Percentiles rank a stretch among this genome's conserved stretches.
phyloP scores from a whole-genome alignment of 2,888 invertebrate species.

The Tenodera sinensis region DNA sequence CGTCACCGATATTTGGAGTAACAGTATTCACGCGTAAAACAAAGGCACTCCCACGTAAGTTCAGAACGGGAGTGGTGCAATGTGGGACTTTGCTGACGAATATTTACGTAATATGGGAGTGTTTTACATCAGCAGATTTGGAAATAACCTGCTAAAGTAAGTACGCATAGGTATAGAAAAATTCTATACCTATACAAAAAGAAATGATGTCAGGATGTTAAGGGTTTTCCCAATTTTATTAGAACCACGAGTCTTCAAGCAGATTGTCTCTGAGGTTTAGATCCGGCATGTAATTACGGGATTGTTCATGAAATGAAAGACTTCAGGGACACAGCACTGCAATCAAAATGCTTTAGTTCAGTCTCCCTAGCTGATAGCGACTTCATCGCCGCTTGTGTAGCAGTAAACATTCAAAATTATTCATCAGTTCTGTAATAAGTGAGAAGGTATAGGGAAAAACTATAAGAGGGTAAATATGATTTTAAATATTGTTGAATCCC shows the following conservation, averaged over 20 bases:
- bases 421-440: too few species aligned
- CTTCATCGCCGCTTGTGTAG: too few species aligned
- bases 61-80: neutral
- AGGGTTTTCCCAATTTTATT: neutral
- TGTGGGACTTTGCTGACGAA: neutral
- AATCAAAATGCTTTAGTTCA: too few species aligned
- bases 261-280: neutral
- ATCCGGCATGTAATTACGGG: neutral
- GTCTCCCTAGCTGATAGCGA: too few species aligned
- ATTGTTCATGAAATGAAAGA: neutral
- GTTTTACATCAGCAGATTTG: neutral
- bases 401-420: too few species aligned
- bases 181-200: neutral
- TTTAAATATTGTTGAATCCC: too few species aligned
- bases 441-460: too few species aligned
- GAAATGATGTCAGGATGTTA: neutral
- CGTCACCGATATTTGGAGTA: too few species aligned
- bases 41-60: neutral
- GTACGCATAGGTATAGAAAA: neutral
- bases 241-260: neutral
- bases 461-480: too few species aligned
- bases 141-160: neutral
- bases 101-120: neutral
- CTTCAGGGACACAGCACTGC: neutral
- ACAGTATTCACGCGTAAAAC: neutral